A percentile compares a stretch with the other conserved stretches of the same genome.
Evolutionary conservation across 2,113 vertebrate genomes (phyloP).

Genomic region (Labeo catla): DNA sequence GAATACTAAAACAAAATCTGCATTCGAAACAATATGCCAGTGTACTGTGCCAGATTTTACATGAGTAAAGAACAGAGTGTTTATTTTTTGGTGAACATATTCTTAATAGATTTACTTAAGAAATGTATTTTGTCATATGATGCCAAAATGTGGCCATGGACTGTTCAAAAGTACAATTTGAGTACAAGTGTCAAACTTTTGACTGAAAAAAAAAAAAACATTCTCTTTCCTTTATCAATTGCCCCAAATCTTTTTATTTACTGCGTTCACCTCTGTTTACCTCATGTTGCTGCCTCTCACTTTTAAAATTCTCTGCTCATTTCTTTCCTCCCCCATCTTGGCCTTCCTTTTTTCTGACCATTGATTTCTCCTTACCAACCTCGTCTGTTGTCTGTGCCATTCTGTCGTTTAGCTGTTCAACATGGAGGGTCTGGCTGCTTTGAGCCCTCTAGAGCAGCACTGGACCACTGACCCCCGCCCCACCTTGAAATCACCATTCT

Average conservation of each 20-base stretch:
- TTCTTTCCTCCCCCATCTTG: neutral
- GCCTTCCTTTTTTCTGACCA: neutral
- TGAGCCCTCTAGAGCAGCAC: neutral
- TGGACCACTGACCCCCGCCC: slow-evolving; percentile 5
- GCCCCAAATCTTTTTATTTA: neutral
- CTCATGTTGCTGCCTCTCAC: neutral
- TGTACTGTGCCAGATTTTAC: neutral
- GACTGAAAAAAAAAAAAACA: neutral
- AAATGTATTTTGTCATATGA: neutral
- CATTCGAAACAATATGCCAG: too few species aligned
- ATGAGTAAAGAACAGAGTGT: too few species aligned
- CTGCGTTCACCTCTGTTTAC: neutral
- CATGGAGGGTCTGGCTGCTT: neutral
- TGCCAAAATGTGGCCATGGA: neutral
- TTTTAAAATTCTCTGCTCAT: neutral
- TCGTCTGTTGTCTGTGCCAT: slow-evolving; percentile 8
- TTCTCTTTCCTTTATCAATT: neutral
- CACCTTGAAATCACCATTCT: slow-evolving; percentile 16
- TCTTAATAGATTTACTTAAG: neutral
- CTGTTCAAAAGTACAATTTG: neutral
- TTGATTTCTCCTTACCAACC: neutral
- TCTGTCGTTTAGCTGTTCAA: slow-evolving; percentile 1
- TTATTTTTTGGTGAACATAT: neutral
- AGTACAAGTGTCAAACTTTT: neutral
- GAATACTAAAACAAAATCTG: neutral